Conservation (phyloP, 2,797 vertebrate species). For the Morus bassanus region DNA sequence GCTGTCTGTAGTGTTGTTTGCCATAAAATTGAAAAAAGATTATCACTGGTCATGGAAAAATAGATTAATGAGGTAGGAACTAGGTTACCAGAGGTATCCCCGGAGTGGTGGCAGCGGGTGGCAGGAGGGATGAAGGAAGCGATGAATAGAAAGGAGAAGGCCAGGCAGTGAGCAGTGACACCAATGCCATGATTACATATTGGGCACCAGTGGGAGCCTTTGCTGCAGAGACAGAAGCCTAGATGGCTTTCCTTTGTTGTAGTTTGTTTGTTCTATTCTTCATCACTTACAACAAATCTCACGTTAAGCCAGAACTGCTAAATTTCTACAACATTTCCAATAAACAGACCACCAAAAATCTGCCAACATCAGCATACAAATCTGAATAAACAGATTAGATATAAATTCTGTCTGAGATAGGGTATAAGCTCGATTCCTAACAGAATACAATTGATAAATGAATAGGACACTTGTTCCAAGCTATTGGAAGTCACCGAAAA, state of each 20-base stretch:
- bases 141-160: neutral
- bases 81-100: neutral
- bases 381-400: neutral
- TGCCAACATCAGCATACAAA: neutral
- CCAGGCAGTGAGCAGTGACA: neutral
- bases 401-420: neutral
- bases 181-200: neutral
- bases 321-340: neutral
- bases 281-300: neutral
- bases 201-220: neutral
- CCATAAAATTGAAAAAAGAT: neutral
- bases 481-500: neutral
- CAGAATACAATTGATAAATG: neutral
- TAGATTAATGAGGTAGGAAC: neutral
- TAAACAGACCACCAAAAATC: neutral
- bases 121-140: neutral
- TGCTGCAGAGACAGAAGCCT: neutral
- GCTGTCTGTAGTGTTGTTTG: neutral
- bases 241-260: neutral
- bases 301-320: neutral
- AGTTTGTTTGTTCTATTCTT: neutral
- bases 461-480: neutral
- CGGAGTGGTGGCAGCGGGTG: accelerated
- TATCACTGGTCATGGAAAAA: neutral
- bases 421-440: neutral